phyloP scores from a whole-genome alignment of 2,113 vertebrate species.

The Lepisosteus oculatus region DNA sequence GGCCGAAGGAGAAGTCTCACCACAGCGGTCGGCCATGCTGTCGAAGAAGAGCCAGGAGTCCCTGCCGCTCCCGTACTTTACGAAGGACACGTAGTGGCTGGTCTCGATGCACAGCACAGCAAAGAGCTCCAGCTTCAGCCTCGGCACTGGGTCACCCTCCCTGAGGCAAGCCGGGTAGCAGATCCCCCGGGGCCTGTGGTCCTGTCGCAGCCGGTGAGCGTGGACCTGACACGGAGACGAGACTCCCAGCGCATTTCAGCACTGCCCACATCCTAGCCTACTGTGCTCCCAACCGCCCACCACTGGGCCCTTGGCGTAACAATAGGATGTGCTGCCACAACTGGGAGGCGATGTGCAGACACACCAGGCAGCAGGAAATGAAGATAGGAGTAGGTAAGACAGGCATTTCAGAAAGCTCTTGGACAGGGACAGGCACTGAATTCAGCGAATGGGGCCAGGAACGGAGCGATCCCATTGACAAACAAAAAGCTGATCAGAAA shows the following conservation, averaged over 20 bases:
- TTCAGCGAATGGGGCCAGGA: too few relatives aligned
- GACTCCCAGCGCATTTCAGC: background rate
- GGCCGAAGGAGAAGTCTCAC: conserved; percentile 39
- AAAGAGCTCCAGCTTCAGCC: conserved; percentile 61
- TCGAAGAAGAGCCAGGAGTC: conserved; percentile 75
- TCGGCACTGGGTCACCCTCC: conserved; percentile 23
- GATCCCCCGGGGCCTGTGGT: conserved; percentile 46
- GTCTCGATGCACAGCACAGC: conserved; percentile 76
- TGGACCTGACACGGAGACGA: conserved; percentile 50
- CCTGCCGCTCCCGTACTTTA: conserved; percentile 59
- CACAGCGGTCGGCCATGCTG: conserved; percentile 73
- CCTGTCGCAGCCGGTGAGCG: conserved; percentile 47
- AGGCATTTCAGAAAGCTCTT: too few relatives aligned
- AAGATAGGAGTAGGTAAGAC: too few relatives aligned
- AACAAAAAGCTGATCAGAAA: too few relatives aligned
- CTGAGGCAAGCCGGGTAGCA: conserved; percentile 22
- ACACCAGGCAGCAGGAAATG: too few relatives aligned
- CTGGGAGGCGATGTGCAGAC: too few relatives aligned
- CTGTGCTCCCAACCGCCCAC: too few relatives aligned
- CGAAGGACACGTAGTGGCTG: conserved; percentile 76
- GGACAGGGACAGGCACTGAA: too few relatives aligned
- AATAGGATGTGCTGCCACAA: too few relatives aligned
- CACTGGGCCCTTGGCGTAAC: too few relatives aligned
- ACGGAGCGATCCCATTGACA: too few relatives aligned
- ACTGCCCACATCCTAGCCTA: too few relatives aligned